Percentiles rank a stretch among this genome's conserved stretches.
These are phyloP conservation scores for Chaetura pelagica DNA, from an alignment of 2,113 vertebrate species.

Conservation along the genomic window DNA sequence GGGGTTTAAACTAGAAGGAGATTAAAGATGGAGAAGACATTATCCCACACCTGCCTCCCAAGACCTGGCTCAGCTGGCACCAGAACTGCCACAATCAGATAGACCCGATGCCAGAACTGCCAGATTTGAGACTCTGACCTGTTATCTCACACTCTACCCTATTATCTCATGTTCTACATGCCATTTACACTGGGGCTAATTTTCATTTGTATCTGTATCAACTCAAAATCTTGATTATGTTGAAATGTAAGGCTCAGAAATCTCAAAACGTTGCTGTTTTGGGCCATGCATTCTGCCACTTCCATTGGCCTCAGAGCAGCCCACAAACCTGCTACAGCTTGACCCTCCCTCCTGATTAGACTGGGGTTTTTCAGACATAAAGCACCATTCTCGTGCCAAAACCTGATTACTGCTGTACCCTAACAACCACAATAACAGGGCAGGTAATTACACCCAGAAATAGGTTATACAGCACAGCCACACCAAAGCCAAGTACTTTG, in stretches of 20 bases:
- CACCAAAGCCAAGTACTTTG: neutral
- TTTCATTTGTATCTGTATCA: neutral
- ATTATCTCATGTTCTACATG: fast-evolving
- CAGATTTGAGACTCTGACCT: neutral
- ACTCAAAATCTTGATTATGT: neutral
- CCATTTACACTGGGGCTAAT: neutral
- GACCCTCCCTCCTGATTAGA: constrained; percentile 23
- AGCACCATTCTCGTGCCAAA: neutral
- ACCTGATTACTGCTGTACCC: neutral
- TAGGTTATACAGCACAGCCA: neutral
- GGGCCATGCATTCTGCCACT: neutral
- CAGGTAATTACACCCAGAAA: constrained; percentile 14
- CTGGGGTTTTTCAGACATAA: constrained; percentile 38
- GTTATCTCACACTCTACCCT: neutral
- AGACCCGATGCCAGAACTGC: neutral
- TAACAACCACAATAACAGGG: neutral
- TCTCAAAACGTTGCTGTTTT: neutral
- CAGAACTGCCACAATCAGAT: neutral
- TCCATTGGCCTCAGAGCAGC: neutral
- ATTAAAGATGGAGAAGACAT: constrained; percentile 33
- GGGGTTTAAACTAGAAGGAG: constrained; percentile 25
- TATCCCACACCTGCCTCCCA: constrained; percentile 48
- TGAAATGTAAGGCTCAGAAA: neutral
- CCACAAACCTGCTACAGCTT: neutral
- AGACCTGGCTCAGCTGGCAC: neutral